Evolutionary conservation across 2,797 vertebrate genomes (phyloP).

Genomic region (Lepilemur ruficaudatus): DNA sequence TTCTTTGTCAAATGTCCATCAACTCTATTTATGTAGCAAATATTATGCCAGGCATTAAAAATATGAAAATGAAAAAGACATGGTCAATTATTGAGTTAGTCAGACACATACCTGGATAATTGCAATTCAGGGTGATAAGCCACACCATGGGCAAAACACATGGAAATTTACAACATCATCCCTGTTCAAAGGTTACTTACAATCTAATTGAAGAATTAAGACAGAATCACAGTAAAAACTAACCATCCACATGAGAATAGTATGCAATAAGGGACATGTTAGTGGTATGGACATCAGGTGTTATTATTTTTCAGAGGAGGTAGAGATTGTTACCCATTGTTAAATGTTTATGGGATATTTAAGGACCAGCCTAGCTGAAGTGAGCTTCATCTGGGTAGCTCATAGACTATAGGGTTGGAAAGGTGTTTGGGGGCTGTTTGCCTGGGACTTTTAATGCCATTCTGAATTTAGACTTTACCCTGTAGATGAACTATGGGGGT

Average conservation of each 20-base stretch:
- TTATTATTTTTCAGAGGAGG: neutral
- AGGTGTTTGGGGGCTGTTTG: neutral
- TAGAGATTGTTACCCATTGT: neutral
- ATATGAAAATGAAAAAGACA: neutral
- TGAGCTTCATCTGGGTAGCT: neutral
- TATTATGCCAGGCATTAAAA: neutral
- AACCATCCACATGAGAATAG: neutral
- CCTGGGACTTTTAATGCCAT: neutral
- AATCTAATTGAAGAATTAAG: neutral
- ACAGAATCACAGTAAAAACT: neutral
- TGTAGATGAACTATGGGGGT: neutral
- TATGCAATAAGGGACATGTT: neutral
- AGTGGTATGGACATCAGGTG: neutral
- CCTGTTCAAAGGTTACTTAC: neutral
- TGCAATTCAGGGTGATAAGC: neutral
- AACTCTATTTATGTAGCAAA: neutral
- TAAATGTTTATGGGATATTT: neutral
- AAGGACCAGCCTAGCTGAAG: neutral
- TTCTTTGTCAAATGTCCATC: neutral
- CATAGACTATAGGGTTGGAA: neutral
- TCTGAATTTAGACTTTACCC: neutral
- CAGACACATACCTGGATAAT: neutral
- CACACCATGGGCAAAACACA: neutral
- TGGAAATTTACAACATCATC: neutral
- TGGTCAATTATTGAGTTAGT: neutral